Evolutionary conservation across 35 echinoderm and acorn worm genomes (phyloP).

Genomic region (Lytechinus variegatus): DNA sequence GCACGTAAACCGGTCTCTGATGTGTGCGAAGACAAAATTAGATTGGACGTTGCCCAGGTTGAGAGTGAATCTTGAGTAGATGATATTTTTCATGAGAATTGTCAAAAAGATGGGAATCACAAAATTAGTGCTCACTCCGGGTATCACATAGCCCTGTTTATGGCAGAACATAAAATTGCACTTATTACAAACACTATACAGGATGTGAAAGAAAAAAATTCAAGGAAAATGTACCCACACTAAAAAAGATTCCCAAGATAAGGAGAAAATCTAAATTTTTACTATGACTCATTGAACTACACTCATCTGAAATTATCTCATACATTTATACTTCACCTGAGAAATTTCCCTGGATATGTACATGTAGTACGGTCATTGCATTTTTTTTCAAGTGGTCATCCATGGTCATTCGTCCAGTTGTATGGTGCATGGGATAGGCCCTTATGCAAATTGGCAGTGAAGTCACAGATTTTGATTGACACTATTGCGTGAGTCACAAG

Average conservation of each 20-base stretch:
- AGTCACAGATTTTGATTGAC: constrained; percentile 12
- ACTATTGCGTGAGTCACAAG: not conserved
- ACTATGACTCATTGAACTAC: too few species aligned
- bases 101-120: too few species aligned
- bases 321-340: not conserved
- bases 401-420: not conserved
- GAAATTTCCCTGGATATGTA: not conserved
- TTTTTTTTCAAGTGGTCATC: not conserved
- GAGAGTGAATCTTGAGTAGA: not conserved
- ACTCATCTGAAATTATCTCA: not conserved
- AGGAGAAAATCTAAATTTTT: too few species aligned
- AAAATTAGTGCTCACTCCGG: too few species aligned
- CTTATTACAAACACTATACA: too few species aligned
- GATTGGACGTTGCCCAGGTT: not conserved
- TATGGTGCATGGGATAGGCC: not conserved
- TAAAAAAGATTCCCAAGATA: too few species aligned
- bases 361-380: not conserved
- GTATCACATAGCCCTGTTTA: too few species aligned
- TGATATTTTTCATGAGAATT: not conserved
- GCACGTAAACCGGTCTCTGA: not conserved
- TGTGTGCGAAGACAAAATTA: not conserved
- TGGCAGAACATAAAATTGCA: too few species aligned
- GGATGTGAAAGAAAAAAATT: too few species aligned
- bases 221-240: too few species aligned
- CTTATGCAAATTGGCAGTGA: not conserved